Evolutionary conservation across 2,113 vertebrate species (phyloP).

Genomic region (Psittacus erithacus): DNA sequence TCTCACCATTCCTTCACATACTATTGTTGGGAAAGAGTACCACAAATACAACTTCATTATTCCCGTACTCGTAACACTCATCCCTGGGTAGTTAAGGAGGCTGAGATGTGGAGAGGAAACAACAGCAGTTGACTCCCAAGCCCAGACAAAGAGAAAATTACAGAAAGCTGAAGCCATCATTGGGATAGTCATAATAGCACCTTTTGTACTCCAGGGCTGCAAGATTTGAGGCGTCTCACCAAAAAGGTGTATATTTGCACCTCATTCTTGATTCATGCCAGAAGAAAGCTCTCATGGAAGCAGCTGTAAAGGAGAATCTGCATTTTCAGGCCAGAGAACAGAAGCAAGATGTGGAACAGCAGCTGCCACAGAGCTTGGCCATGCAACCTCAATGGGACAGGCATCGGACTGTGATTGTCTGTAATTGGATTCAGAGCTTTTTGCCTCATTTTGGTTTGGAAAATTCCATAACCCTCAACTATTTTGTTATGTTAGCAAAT

Average conservation of each 20-base stretch:
- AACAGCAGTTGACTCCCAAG: neutral
- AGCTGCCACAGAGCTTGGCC: neutral
- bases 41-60: neutral
- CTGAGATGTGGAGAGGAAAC: neutral
- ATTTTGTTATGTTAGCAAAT: neutral
- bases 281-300: neutral
- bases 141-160: neutral
- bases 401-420: neutral
- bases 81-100: neutral
- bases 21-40: neutral
- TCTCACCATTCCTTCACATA: rapidly evolving
- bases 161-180: neutral
- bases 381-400: neutral
- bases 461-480: neutral
- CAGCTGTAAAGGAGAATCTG: neutral
- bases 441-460: neutral
- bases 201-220: neutral
- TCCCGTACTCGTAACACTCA: neutral
- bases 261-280: neutral
- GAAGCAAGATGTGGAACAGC: neutral
- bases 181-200: neutral
- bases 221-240: neutral
- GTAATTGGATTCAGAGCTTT: neutral
- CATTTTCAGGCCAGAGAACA: neutral
- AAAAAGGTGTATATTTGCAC: neutral